Evolutionary conservation across 2,888 invertebrate species (phyloP), one percentile per base, ranked within the genome.

Genomic region (Bellardia bayeri): DNA sequence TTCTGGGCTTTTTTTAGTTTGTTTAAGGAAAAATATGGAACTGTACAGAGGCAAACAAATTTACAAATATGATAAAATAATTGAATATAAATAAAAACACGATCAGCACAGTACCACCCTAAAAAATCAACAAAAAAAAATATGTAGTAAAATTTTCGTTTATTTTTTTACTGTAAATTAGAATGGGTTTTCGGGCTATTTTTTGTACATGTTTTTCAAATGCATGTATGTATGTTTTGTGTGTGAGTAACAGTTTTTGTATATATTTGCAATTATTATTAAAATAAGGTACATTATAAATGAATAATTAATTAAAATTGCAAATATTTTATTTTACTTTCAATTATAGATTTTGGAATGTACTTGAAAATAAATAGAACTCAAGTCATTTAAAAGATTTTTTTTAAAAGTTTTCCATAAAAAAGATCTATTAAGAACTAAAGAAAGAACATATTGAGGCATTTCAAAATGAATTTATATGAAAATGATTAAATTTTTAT

Each of bases 31-130:
- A 23, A 54, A 68, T 49, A 78, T 85, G 63, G 16, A 72, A 79
- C 79, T 80, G 63, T 74, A 56, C n/a, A 23, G 63, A 37, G 54
- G 33, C 51, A 54, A 16, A 54, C 40, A 71, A 45, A 51, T 8
- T 51, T 3, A 83, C 4, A 56, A 85, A 80, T 66, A 79, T 80
- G 74, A 83, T 79, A 40, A 82, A 75, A 82, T 82, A 79, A 84
- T 79, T 84, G 84, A 79, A 84, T 84, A 83, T 83, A 79, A 82
- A 82, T 82, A 58, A 68, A 64, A 79, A 74, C 84, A 84, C 51
- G 84, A 84, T 84, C 84, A 66, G 40, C 79, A 68, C 63, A 45
- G 74, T 80, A 75, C 51, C 85, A 85, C 85, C 85, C 85, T 80
- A 80, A 80, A 80, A 72, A 66, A 72, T 33, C 23, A 51, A 54